phyloP scores from a whole-genome alignment of 2,113 vertebrate species.

The Clarias gariepinus region DNA sequence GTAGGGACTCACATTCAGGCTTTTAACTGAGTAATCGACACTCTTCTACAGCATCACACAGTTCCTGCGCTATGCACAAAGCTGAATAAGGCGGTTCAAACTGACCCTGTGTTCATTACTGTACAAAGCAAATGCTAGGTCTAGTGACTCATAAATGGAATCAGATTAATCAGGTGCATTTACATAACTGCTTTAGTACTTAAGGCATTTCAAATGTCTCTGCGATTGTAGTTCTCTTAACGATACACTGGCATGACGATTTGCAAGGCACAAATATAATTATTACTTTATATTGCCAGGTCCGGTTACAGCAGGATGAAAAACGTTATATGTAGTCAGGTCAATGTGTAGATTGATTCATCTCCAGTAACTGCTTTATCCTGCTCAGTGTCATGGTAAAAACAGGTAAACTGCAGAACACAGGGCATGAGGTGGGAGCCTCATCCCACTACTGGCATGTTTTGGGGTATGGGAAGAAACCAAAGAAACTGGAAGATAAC shows the following conservation, averaged over 20 bases:
- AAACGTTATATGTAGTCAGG: neutral
- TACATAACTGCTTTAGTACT: neutral
- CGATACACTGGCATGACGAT: neutral
- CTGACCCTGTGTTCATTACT: constrained; percentile 13
- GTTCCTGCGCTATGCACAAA: constrained; percentile 6
- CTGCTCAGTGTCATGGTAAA: neutral
- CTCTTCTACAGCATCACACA: constrained; percentile 27
- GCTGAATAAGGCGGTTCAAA: constrained; percentile 2
- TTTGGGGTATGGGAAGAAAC: neutral
- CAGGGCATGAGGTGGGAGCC: neutral
- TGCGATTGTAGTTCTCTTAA: neutral
- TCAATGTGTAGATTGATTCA: neutral
- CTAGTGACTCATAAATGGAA: neutral
- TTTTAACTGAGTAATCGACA: constrained; percentile 48
- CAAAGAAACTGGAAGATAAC: neutral
- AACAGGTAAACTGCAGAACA: neutral
- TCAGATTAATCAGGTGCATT: neutral
- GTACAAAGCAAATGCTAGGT: constrained; percentile 9
- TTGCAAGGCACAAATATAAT: constrained; percentile 25
- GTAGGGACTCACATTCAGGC: constrained; percentile 29
- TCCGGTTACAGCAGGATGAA: neutral
- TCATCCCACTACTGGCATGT: neutral
- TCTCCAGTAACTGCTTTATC: neutral
- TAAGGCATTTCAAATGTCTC: neutral
- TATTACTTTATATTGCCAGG: constrained; percentile 13